Percentiles rank a stretch among this genome's conserved stretches.
Evolutionary conservation across 2,797 vertebrate genomes (phyloP).

Genomic region (Gambelia wislizenii): DNA sequence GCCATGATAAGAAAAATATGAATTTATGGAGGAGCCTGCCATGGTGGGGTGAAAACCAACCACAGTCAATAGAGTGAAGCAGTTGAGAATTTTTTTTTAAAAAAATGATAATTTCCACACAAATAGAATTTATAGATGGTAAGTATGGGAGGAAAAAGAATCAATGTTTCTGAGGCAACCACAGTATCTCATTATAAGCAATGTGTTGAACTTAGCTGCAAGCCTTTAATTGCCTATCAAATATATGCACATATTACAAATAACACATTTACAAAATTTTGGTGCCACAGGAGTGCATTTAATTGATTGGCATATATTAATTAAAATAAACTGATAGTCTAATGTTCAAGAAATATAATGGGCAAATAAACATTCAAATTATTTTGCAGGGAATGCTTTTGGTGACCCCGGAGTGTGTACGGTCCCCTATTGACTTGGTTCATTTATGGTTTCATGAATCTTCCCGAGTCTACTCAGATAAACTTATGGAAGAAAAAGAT

Average conservation of each 20-base stretch:
- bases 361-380: conserved; percentile 21
- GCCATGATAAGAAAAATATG: not conserved
- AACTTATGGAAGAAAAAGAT: conserved; percentile 82
- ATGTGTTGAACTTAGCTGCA: conserved; percentile 45
- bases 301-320: conserved; percentile 32
- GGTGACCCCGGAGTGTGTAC: conserved; percentile 73
- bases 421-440: conserved; percentile 78
- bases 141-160: not conserved
- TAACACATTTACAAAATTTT: conserved; percentile 52
- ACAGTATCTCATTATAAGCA: conserved; percentile 43
- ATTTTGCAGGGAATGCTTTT: conserved; percentile 76
- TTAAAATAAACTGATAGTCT: conserved; percentile 33
- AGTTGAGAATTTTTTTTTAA: conserved; percentile 35
- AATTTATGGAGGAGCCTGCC: not conserved
- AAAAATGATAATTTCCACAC: conserved; percentile 33
- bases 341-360: conserved; percentile 30
- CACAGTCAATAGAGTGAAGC: conserved; percentile 23
- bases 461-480: conserved; percentile 79
- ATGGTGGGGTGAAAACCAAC: not conserved
- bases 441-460: conserved; percentile 80
- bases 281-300: conserved; percentile 44
- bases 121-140: conserved; percentile 34
- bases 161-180: conserved; percentile 35
- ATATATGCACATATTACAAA: not conserved
- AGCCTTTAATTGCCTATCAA: conserved; percentile 55